These are phyloP conservation scores for Drosophila anceps DNA, from an alignment of 2,888 invertebrate species.

Conservation along the genomic window DNA sequence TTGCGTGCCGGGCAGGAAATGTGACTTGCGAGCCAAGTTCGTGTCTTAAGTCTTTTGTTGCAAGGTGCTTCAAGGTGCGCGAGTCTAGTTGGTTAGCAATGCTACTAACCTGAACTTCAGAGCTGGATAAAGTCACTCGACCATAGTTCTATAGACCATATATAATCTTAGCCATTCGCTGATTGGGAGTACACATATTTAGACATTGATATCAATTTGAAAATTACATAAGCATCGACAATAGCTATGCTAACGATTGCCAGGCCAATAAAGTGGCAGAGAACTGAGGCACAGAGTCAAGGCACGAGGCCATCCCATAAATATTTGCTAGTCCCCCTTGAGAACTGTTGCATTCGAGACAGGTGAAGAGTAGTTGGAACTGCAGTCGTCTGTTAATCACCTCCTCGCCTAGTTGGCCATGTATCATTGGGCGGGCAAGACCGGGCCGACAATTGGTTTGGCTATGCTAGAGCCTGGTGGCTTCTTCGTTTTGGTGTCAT, in stretches of 20 bases:
- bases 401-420: constrained; percentile 49
- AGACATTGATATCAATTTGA: constrained; percentile 44
- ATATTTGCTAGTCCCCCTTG: constrained; percentile 74
- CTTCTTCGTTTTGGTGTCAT: constrained; percentile 77
- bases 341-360: constrained; percentile 26
- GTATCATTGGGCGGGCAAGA: constrained; percentile 38
- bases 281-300: constrained; percentile 14
- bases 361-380: not conserved
- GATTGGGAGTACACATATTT: constrained; percentile 31
- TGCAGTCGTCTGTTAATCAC: constrained; percentile 50
- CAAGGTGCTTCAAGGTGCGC: constrained; percentile 29
- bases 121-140: not conserved
- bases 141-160: not conserved
- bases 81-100: not conserved
- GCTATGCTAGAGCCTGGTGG: constrained; percentile 46
- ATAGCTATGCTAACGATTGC: constrained; percentile 45
- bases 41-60: constrained; percentile 77
- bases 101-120: too few species aligned
- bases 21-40: constrained; percentile 60
- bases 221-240: constrained; percentile 40
- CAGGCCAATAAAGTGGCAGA: constrained; percentile 52
- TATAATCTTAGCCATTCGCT: not conserved
- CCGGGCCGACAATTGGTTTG: constrained; percentile 15
- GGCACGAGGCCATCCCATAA: constrained; percentile 72
- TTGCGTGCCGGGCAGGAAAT: constrained; percentile 66